phyloP scores from a whole-genome alignment of 1,140 invertebrate genomes.

The Aleiodes sp. region DNA sequence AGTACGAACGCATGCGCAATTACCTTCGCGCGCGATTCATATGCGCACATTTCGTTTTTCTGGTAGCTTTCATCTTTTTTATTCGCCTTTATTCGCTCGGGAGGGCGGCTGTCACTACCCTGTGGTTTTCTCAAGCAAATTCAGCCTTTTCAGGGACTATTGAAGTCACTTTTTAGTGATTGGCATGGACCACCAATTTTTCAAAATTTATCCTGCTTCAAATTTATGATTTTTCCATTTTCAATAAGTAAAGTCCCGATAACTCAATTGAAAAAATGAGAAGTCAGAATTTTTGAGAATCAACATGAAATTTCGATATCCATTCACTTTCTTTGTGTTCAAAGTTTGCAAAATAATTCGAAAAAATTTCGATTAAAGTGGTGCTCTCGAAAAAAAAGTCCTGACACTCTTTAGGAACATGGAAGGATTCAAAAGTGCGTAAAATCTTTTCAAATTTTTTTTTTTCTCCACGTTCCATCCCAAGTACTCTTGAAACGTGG shows the following conservation, averaged over 20 bases:
- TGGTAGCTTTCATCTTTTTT: slow-evolving; percentile 1
- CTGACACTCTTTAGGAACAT: background rate
- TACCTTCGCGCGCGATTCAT: slow-evolving; percentile 14
- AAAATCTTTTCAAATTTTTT: slow-evolving; percentile 24
- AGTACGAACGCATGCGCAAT: slow-evolving; percentile 15
- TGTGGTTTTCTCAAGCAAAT: background rate
- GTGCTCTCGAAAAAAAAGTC: background rate
- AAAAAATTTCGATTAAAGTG: background rate
- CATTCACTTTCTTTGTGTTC: background rate
- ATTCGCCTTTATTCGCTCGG: background rate
- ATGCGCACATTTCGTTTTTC: background rate
- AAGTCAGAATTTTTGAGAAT: background rate
- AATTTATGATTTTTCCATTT: background rate
- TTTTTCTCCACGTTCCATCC: slow-evolving; percentile 2
- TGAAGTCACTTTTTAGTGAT: background rate
- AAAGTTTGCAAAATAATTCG: slow-evolving; percentile 16
- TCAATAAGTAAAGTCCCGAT: background rate
- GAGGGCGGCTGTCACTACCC: background rate
- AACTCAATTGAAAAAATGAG: background rate
- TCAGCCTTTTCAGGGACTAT: background rate
- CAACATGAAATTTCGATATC: background rate
- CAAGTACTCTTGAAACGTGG: slow-evolving; percentile 20
- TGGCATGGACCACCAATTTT: background rate
- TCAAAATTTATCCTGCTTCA: background rate
- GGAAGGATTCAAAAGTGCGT: slow-evolving; percentile 19